These are phyloP conservation scores for Propithecus perrieri DNA, from an alignment of 2,797 vertebrate species.

Conservation along the genomic window DNA sequence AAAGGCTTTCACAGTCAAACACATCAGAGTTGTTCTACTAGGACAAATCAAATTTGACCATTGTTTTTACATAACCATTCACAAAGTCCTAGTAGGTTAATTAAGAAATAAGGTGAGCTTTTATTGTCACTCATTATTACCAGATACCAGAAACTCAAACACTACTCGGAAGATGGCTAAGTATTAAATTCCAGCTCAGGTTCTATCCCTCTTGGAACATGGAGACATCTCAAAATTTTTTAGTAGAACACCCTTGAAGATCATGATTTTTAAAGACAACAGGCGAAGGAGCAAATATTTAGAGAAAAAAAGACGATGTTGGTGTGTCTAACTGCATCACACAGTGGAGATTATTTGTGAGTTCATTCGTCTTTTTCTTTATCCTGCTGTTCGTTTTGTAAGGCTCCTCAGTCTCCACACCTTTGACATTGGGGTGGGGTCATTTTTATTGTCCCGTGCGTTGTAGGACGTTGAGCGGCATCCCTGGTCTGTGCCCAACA, in stretches of 20 bases:
- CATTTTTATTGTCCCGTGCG: not conserved
- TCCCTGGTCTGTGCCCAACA: fast-evolving
- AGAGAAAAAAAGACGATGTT: not conserved
- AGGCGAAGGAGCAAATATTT: not conserved
- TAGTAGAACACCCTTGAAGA: not conserved
- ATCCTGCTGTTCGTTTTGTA: not conserved
- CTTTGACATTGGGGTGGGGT: fast-evolving
- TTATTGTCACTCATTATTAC: fast-evolving
- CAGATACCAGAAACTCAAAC: no score
- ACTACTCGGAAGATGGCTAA: fast-evolving
- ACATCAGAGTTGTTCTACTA: fast-evolving
- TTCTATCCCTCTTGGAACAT: no score
- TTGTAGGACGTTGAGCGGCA: not conserved
- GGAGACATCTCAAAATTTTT: not conserved
- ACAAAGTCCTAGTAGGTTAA: not conserved
- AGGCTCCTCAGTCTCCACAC: not conserved
- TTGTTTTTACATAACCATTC: not conserved
- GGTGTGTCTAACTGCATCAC: fast-evolving
- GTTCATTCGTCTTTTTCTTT: not conserved
- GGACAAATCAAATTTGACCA: no score
- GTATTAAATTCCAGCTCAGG: not conserved
- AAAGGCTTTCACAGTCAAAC: not conserved
- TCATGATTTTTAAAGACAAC: not conserved
- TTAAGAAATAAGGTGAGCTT: not conserved
- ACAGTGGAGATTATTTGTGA: not conserved